These are phyloP conservation scores for Cecropterus lyciades DNA, from an alignment of 1,140 invertebrate genomes.

Conservation along the genomic window DNA sequence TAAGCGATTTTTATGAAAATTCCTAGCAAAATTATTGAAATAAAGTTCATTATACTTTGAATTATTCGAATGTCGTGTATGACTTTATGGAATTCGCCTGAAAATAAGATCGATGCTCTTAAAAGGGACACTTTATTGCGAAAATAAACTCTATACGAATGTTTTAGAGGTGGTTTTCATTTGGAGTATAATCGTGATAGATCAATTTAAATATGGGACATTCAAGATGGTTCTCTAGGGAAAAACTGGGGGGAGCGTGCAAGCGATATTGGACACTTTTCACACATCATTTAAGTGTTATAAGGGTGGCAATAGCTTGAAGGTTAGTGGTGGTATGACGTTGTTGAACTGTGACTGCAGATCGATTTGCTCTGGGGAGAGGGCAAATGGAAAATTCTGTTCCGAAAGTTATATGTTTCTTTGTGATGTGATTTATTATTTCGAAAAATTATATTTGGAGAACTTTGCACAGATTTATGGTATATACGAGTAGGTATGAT, in stretches of 20 bases:
- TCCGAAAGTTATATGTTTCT: no score
- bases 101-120: conserved; percentile 80
- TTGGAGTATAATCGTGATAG: conserved; percentile 56
- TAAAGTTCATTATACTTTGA: conserved; percentile 45
- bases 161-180: conserved; percentile 41
- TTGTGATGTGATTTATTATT: no score
- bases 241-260: conserved; percentile 56
- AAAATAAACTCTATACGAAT: conserved; percentile 37
- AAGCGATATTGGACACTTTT: conserved; percentile 46
- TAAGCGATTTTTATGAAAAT: conserved; percentile 41
- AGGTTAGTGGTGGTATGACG: conserved; percentile 40
- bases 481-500: no score
- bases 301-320: conserved; percentile 46
- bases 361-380: conserved; percentile 79
- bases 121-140: conserved; percentile 39
- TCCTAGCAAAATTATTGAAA: conserved; percentile 11
- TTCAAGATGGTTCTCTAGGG: conserved; percentile 81
- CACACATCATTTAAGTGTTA: neutral
- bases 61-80: conserved; percentile 38
- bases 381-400: conserved; percentile 15
- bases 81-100: conserved; percentile 40
- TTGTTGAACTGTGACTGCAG: conserved; percentile 48
- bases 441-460: no score
- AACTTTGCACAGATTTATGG: no score
- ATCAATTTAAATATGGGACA: conserved; percentile 77